These are phyloP conservation scores for Dreissena rostriformis DNA, from an alignment of 1,140 invertebrate species.

Conservation along the genomic window DNA sequence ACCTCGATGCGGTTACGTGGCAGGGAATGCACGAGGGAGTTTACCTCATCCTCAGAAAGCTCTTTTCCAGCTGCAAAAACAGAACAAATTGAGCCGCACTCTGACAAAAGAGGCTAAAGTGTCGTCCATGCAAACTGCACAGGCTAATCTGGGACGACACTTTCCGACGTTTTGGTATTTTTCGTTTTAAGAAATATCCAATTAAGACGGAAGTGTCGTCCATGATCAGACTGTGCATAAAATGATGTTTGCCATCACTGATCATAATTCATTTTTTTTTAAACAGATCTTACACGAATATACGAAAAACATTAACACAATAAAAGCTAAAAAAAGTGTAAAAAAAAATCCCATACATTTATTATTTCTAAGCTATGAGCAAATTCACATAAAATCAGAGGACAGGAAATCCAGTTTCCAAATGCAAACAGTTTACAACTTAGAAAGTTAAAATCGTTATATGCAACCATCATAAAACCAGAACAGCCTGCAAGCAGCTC, in stretches of 20 bases:
- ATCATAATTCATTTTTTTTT: neutral
- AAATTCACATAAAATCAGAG: too few species aligned
- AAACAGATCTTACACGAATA: too few species aligned
- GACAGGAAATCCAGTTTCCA: too few species aligned
- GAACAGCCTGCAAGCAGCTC: too few species aligned
- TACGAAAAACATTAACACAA: too few species aligned
- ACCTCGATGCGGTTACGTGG: conserved; percentile 74
- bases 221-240: neutral
- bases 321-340: too few species aligned
- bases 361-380: too few species aligned
- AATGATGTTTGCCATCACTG: neutral
- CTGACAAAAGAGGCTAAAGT: neutral
- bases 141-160: neutral
- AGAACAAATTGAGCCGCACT: neutral
- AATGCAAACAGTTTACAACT: too few species aligned
- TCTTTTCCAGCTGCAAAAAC: conserved; percentile 71
- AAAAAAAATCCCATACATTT: too few species aligned
- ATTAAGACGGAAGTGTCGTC: neutral
- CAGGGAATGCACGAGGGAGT: conserved; percentile 68
- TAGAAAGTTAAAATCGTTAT: too few species aligned
- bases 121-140: neutral
- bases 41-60: conserved; percentile 74
- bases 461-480: too few species aligned
- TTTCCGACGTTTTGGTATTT: neutral
- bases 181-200: neutral